phyloP scores from a whole-genome alignment of 1,140 invertebrate genomes.

The Portunus trituberculatus region DNA sequence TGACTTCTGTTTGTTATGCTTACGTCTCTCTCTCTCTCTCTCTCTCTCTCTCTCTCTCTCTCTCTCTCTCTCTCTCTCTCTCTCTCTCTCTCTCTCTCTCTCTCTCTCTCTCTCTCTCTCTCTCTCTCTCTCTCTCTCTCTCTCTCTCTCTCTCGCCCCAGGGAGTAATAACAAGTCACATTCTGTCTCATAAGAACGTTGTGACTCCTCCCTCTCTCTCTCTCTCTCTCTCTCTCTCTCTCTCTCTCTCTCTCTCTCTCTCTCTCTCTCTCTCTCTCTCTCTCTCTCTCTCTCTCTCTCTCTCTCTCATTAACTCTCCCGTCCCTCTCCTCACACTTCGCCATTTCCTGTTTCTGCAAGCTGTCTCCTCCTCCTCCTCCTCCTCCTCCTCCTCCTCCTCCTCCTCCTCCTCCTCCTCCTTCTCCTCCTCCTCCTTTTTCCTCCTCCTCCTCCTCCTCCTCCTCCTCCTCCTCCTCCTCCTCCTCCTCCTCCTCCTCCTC shows the following conservation, averaged over 20 bases:
- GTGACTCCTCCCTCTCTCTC: neutral
- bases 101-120: conserved; percentile 38
- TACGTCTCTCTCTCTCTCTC: conserved; percentile 40
- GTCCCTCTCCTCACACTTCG: neutral
- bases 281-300: conserved; percentile 32
- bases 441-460: neutral
- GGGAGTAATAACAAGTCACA: conserved; percentile 22
- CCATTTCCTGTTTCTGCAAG: neutral
- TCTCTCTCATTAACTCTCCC: conserved; percentile 19
- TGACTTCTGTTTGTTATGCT: neutral
- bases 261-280: neutral
- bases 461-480: neutral
- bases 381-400: neutral
- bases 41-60: conserved; percentile 52
- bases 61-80: conserved; percentile 47
- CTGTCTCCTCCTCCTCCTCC: neutral
- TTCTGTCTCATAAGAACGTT: conserved; percentile 13
- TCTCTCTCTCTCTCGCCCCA: neutral
- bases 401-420: neutral
- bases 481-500: neutral
- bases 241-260: neutral
- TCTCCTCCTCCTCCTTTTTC: neutral
- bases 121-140: conserved; percentile 45
- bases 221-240: neutral
- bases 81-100: conserved; percentile 45